A percentile compares a stretch with the other conserved stretches of the same genome.
Evolutionary conservation across 2,888 invertebrate genomes (phyloP).

Genomic region (Drosophila prolongata): DNA sequence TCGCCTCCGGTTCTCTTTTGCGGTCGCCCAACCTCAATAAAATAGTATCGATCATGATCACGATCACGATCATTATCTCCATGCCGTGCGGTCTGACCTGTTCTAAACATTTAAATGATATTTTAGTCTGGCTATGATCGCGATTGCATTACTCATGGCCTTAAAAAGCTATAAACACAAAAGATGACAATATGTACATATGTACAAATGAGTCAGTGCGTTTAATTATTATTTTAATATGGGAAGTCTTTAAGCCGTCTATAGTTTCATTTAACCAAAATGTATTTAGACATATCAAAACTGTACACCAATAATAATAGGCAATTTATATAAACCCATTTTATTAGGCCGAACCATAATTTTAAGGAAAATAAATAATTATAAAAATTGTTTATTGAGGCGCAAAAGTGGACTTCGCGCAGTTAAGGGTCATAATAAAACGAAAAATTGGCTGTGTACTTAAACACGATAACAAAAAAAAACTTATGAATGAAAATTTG

Average conservation of each 20-base stretch:
- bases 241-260: background rate
- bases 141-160: slow-evolving; percentile 13
- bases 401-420: no score
- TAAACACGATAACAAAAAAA: no score
- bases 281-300: background rate
- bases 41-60: slow-evolving; percentile 15
- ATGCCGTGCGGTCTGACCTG: slow-evolving; percentile 22
- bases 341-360: no score
- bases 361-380: no score
- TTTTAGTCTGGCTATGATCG: background rate
- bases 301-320: background rate
- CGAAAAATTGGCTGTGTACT: no score
- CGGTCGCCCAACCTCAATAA: slow-evolving; percentile 15
- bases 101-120: slow-evolving; percentile 10
- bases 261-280: background rate
- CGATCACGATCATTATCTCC: slow-evolving; percentile 6
- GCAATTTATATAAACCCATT: no score
- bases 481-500: no score
- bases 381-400: no score
- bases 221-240: background rate
- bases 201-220: background rate
- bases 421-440: no score
- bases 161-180: background rate
- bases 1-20: slow-evolving; percentile 15
- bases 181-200: background rate